phyloP scores from a whole-genome alignment of 30 jellyfish, hydroid and myxozoan species.

The Turritopsis dohrnii region DNA sequence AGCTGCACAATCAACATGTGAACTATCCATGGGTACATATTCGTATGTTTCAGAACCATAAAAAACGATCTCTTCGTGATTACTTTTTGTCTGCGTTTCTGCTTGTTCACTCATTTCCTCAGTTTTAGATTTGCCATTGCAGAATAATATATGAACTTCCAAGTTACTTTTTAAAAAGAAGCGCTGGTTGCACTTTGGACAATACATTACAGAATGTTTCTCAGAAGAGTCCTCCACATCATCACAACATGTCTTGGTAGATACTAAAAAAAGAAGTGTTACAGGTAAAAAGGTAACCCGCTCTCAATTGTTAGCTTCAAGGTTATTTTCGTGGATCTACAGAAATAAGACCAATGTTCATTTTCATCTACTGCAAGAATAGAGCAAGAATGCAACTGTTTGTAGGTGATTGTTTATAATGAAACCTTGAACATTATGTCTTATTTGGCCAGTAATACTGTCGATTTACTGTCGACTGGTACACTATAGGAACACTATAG shows the following conservation, averaged over 20 bases:
- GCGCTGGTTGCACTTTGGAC: conserved; percentile 18
- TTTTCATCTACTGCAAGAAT: no score
- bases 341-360: no score
- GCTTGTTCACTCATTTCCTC: background rate
- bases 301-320: no score
- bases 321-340: no score
- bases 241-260: background rate
- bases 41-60: conserved; percentile 12
- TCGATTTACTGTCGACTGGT: no score
- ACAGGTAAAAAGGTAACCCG: background rate
- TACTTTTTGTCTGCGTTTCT: background rate
- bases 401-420: no score
- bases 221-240: background rate
- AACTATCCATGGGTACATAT: background rate
- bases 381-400: no score
- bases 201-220: background rate
- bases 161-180: conserved; percentile 20
- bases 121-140: conserved; percentile 11
- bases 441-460: no score
- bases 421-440: no score
- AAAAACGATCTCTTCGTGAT: background rate
- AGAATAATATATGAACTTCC: conserved; percentile 24
- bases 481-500: no score
- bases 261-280: background rate
- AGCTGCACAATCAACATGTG: conserved; percentile 10